These are phyloP conservation scores for Thaumatotibia leucotreta DNA, from an alignment of 1,140 invertebrate species.

Conservation along the genomic window DNA sequence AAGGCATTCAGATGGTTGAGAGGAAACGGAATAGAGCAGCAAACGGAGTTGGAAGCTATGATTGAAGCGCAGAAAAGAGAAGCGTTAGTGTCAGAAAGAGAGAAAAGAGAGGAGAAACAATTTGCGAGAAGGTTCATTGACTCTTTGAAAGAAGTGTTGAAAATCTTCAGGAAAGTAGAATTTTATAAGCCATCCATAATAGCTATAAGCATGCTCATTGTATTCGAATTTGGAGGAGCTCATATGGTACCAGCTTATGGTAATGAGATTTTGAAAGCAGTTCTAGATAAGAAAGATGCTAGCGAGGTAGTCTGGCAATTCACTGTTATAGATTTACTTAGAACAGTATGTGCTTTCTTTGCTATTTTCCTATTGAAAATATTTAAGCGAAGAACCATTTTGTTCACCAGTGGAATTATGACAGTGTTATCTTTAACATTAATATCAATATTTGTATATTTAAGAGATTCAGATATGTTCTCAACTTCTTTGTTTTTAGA, in stretches of 20 bases:
- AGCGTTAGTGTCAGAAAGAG: conserved; percentile 19
- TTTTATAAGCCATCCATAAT: conserved; percentile 66
- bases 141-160: conserved; percentile 44
- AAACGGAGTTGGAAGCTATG: conserved; percentile 55
- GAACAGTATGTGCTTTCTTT: conserved; percentile 60
- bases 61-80: conserved; percentile 53
- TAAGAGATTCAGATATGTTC: conserved; percentile 48
- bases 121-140: conserved; percentile 32
- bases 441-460: conserved; percentile 62
- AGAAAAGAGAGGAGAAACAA: conserved; percentile 27
- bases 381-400: conserved; percentile 55
- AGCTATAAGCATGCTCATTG: conserved; percentile 65
- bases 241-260: conserved; percentile 68
- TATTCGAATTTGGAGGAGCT: conserved; percentile 65
- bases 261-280: conserved; percentile 55
- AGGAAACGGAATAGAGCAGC: conserved; percentile 47
- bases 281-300: conserved; percentile 49
- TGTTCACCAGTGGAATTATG: conserved; percentile 59
- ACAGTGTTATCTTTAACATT: conserved; percentile 54
- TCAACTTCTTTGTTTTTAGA: conserved; percentile 43
- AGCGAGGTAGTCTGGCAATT: conserved; percentile 65
- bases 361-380: conserved; percentile 66
- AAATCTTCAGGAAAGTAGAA: conserved; percentile 65
- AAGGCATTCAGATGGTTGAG: conserved; percentile 64
- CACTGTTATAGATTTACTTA: conserved; percentile 60